Conservation (phyloP, 2,113 vertebrate genomes). For the Mola mola region DNA sequence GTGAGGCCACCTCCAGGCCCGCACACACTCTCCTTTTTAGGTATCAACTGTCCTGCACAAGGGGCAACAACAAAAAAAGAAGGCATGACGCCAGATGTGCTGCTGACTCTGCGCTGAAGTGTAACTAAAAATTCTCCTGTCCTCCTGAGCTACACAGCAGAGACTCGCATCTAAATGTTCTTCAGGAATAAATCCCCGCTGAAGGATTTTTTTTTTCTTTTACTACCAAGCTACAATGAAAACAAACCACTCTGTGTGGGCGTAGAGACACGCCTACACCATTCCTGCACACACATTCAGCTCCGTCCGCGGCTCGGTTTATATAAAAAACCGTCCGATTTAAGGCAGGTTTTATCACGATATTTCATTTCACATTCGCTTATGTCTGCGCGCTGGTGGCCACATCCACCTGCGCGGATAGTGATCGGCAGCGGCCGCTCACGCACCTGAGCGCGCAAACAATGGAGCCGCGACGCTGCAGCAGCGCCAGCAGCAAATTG, state of each 20-base stretch:
- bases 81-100: too few species aligned
- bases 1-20: too few species aligned
- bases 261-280: conserved; percentile 43
- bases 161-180: too few species aligned
- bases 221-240: conserved; percentile 26
- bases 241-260: conserved; percentile 28
- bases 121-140: too few species aligned
- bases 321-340: neutral
- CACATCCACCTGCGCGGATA: conserved; percentile 3
- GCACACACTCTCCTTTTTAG: too few species aligned
- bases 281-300: neutral
- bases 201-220: conserved; percentile 24
- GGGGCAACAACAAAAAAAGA: too few species aligned
- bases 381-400: neutral
- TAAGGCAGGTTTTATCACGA: too few species aligned
- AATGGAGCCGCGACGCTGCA: conserved; percentile 7
- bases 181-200: neutral
- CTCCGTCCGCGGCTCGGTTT: conserved; percentile 52
- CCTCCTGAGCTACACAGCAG: too few species aligned
- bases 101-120: too few species aligned
- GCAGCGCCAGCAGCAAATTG: conserved; percentile 37
- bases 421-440: conserved; percentile 22
- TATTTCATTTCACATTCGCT: too few species aligned
- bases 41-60: too few species aligned
- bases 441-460: neutral